Conservation (phyloP, 1,140 invertebrate genomes). For the Camponotus floridanus region DNA sequence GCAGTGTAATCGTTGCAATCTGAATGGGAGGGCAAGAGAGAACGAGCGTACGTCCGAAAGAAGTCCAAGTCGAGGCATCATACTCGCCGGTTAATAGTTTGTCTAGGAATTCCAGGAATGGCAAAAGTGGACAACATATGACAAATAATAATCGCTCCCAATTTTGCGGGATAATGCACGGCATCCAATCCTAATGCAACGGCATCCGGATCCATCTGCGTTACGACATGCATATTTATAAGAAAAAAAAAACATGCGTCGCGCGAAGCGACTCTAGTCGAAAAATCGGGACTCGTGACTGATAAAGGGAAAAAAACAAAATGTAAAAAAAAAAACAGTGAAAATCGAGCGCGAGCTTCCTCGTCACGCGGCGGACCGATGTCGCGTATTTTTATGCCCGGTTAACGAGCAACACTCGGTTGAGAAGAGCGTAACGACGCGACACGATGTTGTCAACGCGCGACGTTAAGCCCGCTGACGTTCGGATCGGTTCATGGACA, state of each 20-base stretch:
- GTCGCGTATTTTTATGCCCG: conserved; percentile 54
- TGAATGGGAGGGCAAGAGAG: not conserved
- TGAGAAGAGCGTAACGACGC: conserved; percentile 56
- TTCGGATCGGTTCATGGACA: conserved; percentile 16
- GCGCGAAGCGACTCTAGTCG: conserved; percentile 26
- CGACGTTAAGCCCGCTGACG: conserved; percentile 35
- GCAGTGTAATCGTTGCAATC: not conserved
- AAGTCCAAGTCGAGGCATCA: not conserved
- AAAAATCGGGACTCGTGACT: conserved; percentile 70
- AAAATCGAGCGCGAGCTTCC: conserved; percentile 69
- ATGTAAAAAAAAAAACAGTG: conserved; percentile 74
- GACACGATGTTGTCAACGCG: conserved; percentile 49
- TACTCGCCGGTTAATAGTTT: not conserved
- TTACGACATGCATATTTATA: conserved; percentile 78
- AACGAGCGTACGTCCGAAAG: not conserved
- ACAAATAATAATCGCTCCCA: conserved; percentile 36
- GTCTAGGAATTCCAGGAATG: not conserved
- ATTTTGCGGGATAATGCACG: not conserved
- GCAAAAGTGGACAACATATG: not conserved
- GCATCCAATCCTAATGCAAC: no score
- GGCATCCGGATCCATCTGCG: conserved; percentile 13
- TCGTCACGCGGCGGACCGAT: conserved; percentile 43
- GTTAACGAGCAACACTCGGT: conserved; percentile 54
- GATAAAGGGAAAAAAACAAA: not conserved
- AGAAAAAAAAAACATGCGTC: not conserved